phyloP scores from a whole-genome alignment of 2,888 invertebrate species.

The Pardosa pseudoannulata region DNA sequence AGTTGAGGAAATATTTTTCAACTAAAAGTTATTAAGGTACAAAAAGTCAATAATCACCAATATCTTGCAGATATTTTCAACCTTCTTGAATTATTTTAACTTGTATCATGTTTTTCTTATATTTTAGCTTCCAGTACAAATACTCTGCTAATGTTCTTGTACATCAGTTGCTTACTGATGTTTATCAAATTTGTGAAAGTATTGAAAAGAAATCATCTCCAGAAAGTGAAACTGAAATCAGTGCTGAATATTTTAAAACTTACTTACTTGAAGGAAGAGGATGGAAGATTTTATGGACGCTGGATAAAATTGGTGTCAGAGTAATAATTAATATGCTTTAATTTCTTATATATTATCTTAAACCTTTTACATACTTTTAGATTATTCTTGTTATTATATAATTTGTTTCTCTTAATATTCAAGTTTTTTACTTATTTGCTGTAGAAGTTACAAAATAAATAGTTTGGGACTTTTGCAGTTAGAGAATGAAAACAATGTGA shows the following conservation, averaged over 20 bases:
- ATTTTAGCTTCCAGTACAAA: slow-evolving; percentile 49
- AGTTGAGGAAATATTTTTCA: too few relatives aligned
- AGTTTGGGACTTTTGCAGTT: too few relatives aligned
- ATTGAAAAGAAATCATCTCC: slow-evolving; percentile 17
- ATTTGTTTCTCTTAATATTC: too few relatives aligned
- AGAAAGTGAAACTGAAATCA: slow-evolving; percentile 23
- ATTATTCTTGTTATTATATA: too few relatives aligned
- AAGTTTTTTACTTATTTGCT: too few relatives aligned
- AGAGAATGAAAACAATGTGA: too few relatives aligned
- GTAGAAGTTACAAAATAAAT: too few relatives aligned
- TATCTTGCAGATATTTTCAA: not conserved
- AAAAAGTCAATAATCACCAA: not conserved
- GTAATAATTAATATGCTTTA: too few relatives aligned
- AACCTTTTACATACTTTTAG: too few relatives aligned
- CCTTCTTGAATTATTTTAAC: not conserved
- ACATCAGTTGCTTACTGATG: slow-evolving; percentile 61
- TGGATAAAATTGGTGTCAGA: slow-evolving; percentile 59
- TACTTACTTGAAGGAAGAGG: slow-evolving; percentile 68
- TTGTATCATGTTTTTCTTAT: not conserved
- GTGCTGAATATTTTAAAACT: slow-evolving; percentile 25
- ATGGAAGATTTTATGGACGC: slow-evolving; percentile 66
- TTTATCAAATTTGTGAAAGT: slow-evolving; percentile 55
- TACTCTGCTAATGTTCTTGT: slow-evolving; percentile 54
- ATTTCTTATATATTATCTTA: too few relatives aligned
- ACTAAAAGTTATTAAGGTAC: too few relatives aligned